Evolutionary conservation across 1,140 invertebrate genomes (phyloP).

Genomic region (Pseudomyrmex concolor): DNA sequence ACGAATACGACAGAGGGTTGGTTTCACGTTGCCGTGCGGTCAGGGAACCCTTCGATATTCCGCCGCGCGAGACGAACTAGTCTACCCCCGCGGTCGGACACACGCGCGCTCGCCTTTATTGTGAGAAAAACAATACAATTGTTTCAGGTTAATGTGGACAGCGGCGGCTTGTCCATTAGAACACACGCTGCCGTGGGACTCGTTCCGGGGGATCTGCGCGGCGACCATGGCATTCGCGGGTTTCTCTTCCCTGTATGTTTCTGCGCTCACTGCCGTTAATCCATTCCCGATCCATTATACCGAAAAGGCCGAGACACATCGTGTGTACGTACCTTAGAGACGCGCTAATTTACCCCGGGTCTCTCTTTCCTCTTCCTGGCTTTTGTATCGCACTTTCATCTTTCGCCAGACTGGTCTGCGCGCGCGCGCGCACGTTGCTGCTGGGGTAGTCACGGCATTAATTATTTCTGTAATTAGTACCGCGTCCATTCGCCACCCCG

Average conservation of each 20-base stretch:
- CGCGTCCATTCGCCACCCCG: slow-evolving; percentile 39
- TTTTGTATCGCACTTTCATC: slow-evolving; percentile 58
- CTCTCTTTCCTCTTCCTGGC: background rate
- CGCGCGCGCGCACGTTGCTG: background rate
- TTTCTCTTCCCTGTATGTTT: slow-evolving; percentile 7
- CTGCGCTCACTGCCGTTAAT: slow-evolving; percentile 61
- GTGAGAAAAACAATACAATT: slow-evolving; percentile 73
- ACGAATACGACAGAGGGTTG: background rate
- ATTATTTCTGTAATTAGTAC: slow-evolving; percentile 61
- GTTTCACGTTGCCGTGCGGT: slow-evolving; percentile 20
- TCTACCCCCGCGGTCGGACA: background rate
- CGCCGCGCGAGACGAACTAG: slow-evolving; percentile 6
- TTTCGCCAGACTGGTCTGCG: slow-evolving; percentile 32
- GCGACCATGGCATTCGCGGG: slow-evolving; percentile 37
- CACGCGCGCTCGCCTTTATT: slow-evolving; percentile 54
- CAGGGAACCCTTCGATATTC: slow-evolving; percentile 21
- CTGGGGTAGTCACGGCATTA: slow-evolving; percentile 44
- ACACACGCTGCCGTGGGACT: slow-evolving; percentile 55
- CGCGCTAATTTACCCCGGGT: slow-evolving; percentile 45
- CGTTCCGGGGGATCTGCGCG: slow-evolving; percentile 63
- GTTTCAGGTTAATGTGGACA: slow-evolving; percentile 71
- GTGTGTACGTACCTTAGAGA: slow-evolving; percentile 61
- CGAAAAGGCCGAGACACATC: slow-evolving; percentile 14
- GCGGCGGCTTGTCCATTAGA: slow-evolving; percentile 70
- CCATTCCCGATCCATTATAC: slow-evolving; percentile 69